Percentiles rank a stretch among this genome's conserved stretches.
phyloP scores from a whole-genome alignment of 2,888 invertebrate species.

The Sarcophaga variegata region DNA sequence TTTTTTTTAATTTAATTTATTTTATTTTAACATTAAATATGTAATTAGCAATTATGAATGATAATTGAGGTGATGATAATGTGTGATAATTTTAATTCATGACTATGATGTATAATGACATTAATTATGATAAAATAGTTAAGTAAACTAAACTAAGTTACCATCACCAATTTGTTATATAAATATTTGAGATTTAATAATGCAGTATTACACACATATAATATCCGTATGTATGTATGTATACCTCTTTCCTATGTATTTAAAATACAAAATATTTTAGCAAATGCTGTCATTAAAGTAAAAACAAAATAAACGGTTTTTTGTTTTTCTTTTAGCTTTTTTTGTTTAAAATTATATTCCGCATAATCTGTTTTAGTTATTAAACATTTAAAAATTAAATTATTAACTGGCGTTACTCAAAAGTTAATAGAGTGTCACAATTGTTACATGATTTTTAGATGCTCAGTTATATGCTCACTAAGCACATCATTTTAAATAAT shows the following conservation, averaged over 20 bases:
- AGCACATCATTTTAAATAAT: neutral
- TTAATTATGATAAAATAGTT: too few relatives aligned
- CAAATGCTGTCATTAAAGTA: neutral
- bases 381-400: neutral
- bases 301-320: too few relatives aligned
- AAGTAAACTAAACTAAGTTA: too few relatives aligned
- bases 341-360: neutral
- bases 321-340: neutral
- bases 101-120: too few relatives aligned
- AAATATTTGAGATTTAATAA: too few relatives aligned
- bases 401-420: conserved; percentile 25
- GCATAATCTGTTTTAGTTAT: neutral
- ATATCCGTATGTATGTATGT: neutral
- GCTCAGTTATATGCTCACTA: neutral
- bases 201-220: neutral
- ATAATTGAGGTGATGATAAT: too few relatives aligned
- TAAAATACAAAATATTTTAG: too few relatives aligned
- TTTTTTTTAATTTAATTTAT: too few relatives aligned
- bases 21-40: too few relatives aligned
- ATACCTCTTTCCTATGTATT: neutral
- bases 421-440: conserved; percentile 46
- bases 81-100: too few relatives aligned
- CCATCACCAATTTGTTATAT: too few relatives aligned
- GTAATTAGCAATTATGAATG: too few relatives aligned
- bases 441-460: conserved; percentile 20